Base-by-base conservation (phyloP, 1,140 invertebrate species). In the Sweltsa coloradensis region DNA sequence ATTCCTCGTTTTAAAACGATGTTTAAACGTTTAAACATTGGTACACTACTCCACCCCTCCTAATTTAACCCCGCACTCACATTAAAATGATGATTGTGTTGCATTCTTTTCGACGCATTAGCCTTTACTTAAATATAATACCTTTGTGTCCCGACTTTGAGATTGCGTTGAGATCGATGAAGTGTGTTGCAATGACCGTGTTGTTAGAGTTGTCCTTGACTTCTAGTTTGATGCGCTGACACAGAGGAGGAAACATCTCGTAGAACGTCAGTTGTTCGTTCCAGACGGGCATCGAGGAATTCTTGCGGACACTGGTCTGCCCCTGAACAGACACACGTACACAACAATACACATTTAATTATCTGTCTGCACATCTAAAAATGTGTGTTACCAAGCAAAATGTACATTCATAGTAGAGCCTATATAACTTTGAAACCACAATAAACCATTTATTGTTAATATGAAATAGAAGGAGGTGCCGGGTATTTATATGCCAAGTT, bases 171-270 rank as follows among this genome's bases (percentile, higher is more conserved):
- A 19, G 54, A 13, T 22, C 48, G 50, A 21, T 64, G 57, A 7
- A 1, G 39, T 11, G n/a, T 31, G 7, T 2, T 9, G 13, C 5
- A 6, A 49, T 31, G 2, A 25, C 45, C 23, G 16, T 21, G 16
- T 14, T 39, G 9, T 36, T 34, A 14, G 26, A 41, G n/a, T n/a
- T 45, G 34, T 45, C 6, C 7, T 24, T 23, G 6, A 45, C 42
- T 45, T 70, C 64, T n/a, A 73, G 55, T 42, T 60, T 56, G 5
- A 73, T 58, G 22, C 57, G 43, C 49, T 70, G 66, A 46, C 61
- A 65, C 24, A 66, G 58, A 22, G 67, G 67, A 3, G 71, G 71
- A 52, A 72, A 72, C 52, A 69, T 57, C 45, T 72, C 70, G 0
- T 63, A 59, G 27, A 72, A 62, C 0, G 61, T 65, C 34, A 74